Base-by-base conservation (phyloP, 2,113 vertebrate species). In the Pseudolaguvia tuberculata region DNA sequence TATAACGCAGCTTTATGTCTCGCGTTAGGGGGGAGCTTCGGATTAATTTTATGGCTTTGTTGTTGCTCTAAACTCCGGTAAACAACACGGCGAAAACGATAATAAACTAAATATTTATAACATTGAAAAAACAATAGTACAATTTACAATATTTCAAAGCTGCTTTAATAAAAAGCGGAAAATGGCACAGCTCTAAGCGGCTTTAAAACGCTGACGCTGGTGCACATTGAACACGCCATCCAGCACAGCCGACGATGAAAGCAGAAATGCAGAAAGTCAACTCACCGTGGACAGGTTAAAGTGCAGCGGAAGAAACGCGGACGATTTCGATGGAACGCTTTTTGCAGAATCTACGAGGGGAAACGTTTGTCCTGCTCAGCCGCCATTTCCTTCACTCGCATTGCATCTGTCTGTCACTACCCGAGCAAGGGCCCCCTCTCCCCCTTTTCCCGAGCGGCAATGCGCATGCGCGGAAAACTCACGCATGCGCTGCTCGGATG, bases 211-310 rank as follows among this genome's bases (percentile, higher is more conserved):
- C 47, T 48, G 45, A 67, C 45, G 63, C 63, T 67, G 8, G 63
- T 67, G 63, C 63, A 47, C 45, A 67, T 67, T 67, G 48, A 20
- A 48, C 63, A 48, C 61, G 39, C 9, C 58, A 2, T 42, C 5
- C 39, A 39, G 4, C 5, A 20, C 29, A n/a, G n/a, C n/a, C 59
- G 27, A 47, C 31, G 31, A 17, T 14, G 15, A 23, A 6, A 3
- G 1, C 17, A 20, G 5, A 61, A 39, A 35, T 21, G 53, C 39
- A 27, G 13, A 47, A 53, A 11, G 42, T 5, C 8, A 2, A 3
- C 88, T 87, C 85, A 94, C 93, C 93, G 94, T 92, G 91, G 92
- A 88, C 91, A 92, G 86, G 91, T 88, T 95, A 95, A 95, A 95
- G 94, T 94, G 93, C 93, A 93, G 88, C 88, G 88, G 89, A 89